phyloP scores from a whole-genome alignment of 2,888 invertebrate species.

The Orgyia antiqua region DNA sequence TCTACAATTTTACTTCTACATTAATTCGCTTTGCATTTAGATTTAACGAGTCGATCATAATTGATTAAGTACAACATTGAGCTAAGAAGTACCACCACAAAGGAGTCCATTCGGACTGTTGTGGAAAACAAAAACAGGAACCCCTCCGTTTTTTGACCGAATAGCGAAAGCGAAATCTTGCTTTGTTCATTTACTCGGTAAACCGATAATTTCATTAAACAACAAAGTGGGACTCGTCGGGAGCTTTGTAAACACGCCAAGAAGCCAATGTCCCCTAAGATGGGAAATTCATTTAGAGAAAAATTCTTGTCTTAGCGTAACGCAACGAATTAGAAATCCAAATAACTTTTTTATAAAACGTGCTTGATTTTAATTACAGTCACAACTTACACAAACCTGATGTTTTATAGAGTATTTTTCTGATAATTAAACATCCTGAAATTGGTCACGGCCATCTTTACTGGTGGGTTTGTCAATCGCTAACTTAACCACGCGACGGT shows the following conservation, averaged over 20 bases:
- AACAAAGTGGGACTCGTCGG: slow-evolving; percentile 72
- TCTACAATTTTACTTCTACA: too few species aligned
- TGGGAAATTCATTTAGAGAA: slow-evolving; percentile 68
- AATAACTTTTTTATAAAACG: too few species aligned
- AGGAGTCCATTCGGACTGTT: slow-evolving; percentile 60
- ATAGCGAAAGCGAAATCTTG: slow-evolving; percentile 69
- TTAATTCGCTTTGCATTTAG: slow-evolving; percentile 55
- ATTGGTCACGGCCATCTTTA: too few species aligned
- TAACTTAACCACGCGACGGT: too few species aligned
- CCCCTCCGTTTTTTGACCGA: slow-evolving; percentile 62
- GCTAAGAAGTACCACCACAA: slow-evolving; percentile 63
- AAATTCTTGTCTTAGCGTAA: slow-evolving; percentile 58
- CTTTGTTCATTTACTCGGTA: slow-evolving; percentile 78
- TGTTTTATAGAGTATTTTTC: too few species aligned
- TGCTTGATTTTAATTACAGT: too few species aligned
- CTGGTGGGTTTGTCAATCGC: too few species aligned
- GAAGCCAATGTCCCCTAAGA: slow-evolving; percentile 76
- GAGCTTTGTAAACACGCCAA: slow-evolving; percentile 71
- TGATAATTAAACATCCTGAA: slow-evolving; percentile 21
- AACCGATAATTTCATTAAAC: slow-evolving; percentile 79
- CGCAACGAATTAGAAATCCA: slow-evolving; percentile 52
- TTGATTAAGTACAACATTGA: slow-evolving; percentile 68
- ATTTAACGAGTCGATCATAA: slow-evolving; percentile 76
- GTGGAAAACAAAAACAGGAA: slow-evolving; percentile 63
- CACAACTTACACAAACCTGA: too few species aligned